These are phyloP conservation scores for Drosophila novamexicana DNA, from an alignment of 1,140 invertebrate genomes.

Conservation along the genomic window DNA sequence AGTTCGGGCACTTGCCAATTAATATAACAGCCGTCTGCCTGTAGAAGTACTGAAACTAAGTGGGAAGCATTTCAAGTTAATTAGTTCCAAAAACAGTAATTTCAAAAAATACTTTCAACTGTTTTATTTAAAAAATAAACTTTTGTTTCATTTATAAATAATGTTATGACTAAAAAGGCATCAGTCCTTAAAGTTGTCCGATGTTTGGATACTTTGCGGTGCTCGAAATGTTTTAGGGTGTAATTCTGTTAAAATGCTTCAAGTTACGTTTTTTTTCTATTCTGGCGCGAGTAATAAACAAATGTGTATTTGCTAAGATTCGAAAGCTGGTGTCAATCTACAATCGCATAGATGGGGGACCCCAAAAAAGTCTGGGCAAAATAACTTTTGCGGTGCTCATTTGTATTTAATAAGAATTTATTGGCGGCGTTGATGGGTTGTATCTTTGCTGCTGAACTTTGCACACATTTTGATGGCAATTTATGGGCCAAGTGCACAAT, in stretches of 20 bases:
- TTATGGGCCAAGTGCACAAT: constrained; percentile 50
- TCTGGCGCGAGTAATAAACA: neutral
- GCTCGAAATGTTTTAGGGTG: too few relatives aligned
- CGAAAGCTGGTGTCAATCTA: constrained; percentile 33
- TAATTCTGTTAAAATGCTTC: too few relatives aligned
- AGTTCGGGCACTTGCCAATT: constrained; percentile 45
- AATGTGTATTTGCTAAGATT: constrained; percentile 10
- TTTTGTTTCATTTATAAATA: too few relatives aligned
- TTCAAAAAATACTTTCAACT: too few relatives aligned
- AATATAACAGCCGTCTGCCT: neutral
- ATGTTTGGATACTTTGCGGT: neutral
- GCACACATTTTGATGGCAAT: constrained; percentile 69
- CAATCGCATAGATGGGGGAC: constrained; percentile 26
- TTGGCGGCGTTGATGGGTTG: constrained; percentile 41
- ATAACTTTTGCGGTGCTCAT: constrained; percentile 61
- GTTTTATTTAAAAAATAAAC: too few relatives aligned
- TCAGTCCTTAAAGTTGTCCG: too few relatives aligned
- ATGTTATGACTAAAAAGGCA: too few relatives aligned
- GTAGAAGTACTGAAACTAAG: neutral
- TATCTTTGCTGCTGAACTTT: constrained; percentile 46
- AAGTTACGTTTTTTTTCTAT: too few relatives aligned
- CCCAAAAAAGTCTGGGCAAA: constrained; percentile 35
- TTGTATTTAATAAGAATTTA: constrained; percentile 80
- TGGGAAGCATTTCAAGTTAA: constrained; percentile 10
- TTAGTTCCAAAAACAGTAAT: constrained; percentile 5